Evolutionary conservation across 1,140 invertebrate species (phyloP), one percentile per base, ranked within the genome.

Genomic region (Harpegnathos saltator): DNA sequence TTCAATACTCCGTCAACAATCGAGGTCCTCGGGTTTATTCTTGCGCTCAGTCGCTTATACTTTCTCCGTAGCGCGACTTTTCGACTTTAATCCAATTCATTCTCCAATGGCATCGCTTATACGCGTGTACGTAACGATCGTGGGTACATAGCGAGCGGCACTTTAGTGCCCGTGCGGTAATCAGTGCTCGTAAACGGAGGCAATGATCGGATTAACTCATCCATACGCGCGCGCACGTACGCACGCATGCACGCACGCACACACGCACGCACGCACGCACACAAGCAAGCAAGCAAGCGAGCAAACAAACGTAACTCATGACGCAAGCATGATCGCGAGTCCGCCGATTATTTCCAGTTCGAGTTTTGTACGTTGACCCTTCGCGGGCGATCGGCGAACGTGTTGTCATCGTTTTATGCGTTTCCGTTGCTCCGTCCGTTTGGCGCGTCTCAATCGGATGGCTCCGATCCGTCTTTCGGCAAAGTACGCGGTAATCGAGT

Each of bases 161-260:
- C 48, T 54, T 66, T 77, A 14, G 29, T 56, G 50, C 44, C 29
- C 38, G 38, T 33, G 29, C 12, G 63, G 63, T 65, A 65, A 65
- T 75, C 44, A 33, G 50, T 48, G 72, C 62, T 77, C 19, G 15
- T 54, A 66, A 66, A 56, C 29, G n/a, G 19, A 52, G 73, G 50
- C 44, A 73, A 63, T 44, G 66, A 86, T 86, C 44, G 50, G 56
- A 85, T 82, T 75, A 68, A 85, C 52, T 66, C 74, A n/a, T 63
- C 7, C 33, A 33, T 33, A 7, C 33, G 7, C 33, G 29, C 72
- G 50, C 48, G 38, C 19, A 66, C 44, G 38, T 19, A 50, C 58
- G 59, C 59, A 62, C 19, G 62, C 62, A 68, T 7, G n/a, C n/a
- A n/a, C n/a, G n/a, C n/a, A n/a, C n/a, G n/a, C n/a, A n/a, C n/a